phyloP scores from a whole-genome alignment of 2,888 invertebrate genomes.

The Chrysodeixis includens region DNA sequence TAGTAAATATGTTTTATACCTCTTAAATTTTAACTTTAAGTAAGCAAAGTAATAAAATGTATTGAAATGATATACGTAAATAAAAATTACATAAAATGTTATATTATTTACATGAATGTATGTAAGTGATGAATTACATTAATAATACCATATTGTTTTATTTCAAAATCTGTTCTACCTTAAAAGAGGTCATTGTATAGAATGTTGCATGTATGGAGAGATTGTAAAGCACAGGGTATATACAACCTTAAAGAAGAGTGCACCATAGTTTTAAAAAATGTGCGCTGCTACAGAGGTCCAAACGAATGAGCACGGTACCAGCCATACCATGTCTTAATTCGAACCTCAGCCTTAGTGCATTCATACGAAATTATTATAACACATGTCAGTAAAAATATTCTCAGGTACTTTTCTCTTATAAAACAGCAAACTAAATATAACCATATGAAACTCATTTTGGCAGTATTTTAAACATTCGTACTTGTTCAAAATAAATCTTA shows the following conservation, averaged over 20 bases:
- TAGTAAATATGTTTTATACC: conserved; percentile 52
- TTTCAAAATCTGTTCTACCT: background rate
- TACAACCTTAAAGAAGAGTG: conserved; percentile 38
- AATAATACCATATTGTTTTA: background rate
- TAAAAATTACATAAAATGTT: conserved; percentile 2
- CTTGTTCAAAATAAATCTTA: conserved; percentile 22
- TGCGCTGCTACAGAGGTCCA: conserved; percentile 10
- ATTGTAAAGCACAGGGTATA: conserved; percentile 34
- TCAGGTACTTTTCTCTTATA: conserved; percentile 56
- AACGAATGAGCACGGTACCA: conserved; percentile 48
- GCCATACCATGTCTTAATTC: conserved; percentile 48
- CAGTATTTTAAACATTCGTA: conserved; percentile 32
- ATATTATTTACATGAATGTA: conserved; percentile 8
- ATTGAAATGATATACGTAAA: conserved; percentile 31
- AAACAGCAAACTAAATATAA: conserved; percentile 42
- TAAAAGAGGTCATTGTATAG: conserved; percentile 13
- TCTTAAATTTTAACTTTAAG: conserved; percentile 35
- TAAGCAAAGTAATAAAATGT: conserved; percentile 24
- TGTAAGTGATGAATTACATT: background rate
- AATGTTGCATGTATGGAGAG: conserved; percentile 37
- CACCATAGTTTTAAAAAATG: conserved; percentile 39
- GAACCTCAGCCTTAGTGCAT: conserved; percentile 49
- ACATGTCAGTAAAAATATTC: conserved; percentile 49
- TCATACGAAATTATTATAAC: conserved; percentile 31
- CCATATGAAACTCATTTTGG: conserved; percentile 21